phyloP scores from a whole-genome alignment of 2,797 vertebrate species.

The Dipus sagitta region DNA sequence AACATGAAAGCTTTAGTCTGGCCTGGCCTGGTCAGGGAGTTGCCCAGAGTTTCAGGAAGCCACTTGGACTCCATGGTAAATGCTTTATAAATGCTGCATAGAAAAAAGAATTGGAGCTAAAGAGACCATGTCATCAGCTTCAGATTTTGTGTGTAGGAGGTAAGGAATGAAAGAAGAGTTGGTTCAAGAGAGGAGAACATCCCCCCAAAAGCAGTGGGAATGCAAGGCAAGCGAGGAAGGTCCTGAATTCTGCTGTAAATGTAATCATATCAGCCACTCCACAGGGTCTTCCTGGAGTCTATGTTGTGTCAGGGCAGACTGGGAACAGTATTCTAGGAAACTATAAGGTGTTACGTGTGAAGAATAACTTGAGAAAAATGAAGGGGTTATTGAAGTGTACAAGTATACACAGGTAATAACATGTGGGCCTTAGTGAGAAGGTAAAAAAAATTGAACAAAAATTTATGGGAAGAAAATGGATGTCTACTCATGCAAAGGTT shows the following conservation, averaged over 20 bases:
- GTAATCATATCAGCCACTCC: background rate
- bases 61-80: background rate
- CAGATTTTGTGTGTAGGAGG: background rate
- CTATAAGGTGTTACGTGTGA: background rate
- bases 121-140: background rate
- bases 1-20: constrained; percentile 15
- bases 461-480: background rate
- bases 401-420: background rate
- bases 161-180: background rate
- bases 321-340: background rate
- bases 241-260: background rate
- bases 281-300: background rate
- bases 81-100: background rate
- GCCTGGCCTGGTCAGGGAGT: background rate
- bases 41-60: background rate
- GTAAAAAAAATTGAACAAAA: background rate
- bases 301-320: background rate
- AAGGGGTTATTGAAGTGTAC: background rate
- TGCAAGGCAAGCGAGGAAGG: background rate
- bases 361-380: background rate
- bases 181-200: background rate
- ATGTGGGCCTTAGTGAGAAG: background rate
- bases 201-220: background rate
- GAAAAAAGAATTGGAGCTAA: background rate
- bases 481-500: background rate